phyloP scores from a whole-genome alignment of 2,113 vertebrate species.

The western clawed frog (Xenopus tropicalis) region UCB_Xtro_10.0 CM004451.2:27655001-27655500 shows the following conservation, averaged over 20 bases:
- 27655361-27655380: conserved; percentile 44
- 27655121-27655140: no score
- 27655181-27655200: no score
- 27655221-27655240: no score
- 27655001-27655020: no score
- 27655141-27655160: no score
- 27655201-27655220: no score
- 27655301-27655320: background rate
- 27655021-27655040: no score
- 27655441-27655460: conserved; percentile 51
- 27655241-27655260: background rate
- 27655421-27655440: conserved; percentile 52
- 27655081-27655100: no score
- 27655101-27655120: no score
- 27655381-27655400: conserved; percentile 44
- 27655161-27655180: no score
- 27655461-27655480: conserved; percentile 55
- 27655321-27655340: conserved; percentile 18
- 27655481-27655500: conserved; percentile 35
- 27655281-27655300: conserved; percentile 21
- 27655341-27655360: conserved; percentile 30
- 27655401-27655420: conserved; percentile 50
- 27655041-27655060: no score
- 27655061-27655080: no score
- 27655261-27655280: rapidly evolving